Evolutionary conservation across 2,888 invertebrate species (phyloP).

Genomic region (Laspeyria flexula): DNA sequence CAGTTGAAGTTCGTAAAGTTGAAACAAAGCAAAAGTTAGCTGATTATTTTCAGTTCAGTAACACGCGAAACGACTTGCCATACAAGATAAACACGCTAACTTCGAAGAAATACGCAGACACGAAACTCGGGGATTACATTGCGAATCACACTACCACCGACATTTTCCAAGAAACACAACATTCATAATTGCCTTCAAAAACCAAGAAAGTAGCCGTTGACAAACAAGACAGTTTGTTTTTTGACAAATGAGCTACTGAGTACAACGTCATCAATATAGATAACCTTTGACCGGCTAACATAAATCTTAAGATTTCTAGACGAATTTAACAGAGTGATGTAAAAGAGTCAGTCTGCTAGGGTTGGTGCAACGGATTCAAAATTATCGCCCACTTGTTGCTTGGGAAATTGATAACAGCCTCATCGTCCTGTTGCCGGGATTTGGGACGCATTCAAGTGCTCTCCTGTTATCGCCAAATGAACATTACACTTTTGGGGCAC

Average conservation of each 20-base stretch:
- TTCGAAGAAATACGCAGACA: conserved; percentile 73
- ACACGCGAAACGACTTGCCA: conserved; percentile 72
- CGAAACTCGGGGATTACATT: conserved; percentile 69
- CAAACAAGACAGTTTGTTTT: conserved; percentile 50
- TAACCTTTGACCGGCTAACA: conserved; percentile 48
- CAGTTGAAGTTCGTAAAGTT: conserved; percentile 54
- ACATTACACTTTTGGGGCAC: conserved; percentile 23
- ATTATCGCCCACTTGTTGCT: conserved; percentile 85
- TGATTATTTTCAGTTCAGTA: conserved; percentile 74
- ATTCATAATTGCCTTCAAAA: conserved; percentile 48
- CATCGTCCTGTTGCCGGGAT: conserved; percentile 62
- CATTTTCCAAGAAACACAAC: conserved; percentile 62
- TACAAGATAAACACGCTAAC: conserved; percentile 77
- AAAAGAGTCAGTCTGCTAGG: conserved; percentile 59
- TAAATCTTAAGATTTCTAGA: conserved; percentile 50
- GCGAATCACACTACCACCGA: conserved; percentile 57
- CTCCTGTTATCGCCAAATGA: conserved; percentile 51
- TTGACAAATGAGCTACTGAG: conserved; percentile 48
- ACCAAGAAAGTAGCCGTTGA: conserved; percentile 51
- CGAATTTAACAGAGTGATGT: conserved; percentile 50
- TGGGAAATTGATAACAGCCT: conserved; percentile 82
- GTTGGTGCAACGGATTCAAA: conserved; percentile 76
- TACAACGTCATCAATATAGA: conserved; percentile 49
- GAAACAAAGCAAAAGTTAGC: conserved; percentile 64
- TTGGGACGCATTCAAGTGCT: conserved; percentile 76